phyloP scores from a whole-genome alignment of 2,888 invertebrate genomes.

The Euproctis similis region DNA sequence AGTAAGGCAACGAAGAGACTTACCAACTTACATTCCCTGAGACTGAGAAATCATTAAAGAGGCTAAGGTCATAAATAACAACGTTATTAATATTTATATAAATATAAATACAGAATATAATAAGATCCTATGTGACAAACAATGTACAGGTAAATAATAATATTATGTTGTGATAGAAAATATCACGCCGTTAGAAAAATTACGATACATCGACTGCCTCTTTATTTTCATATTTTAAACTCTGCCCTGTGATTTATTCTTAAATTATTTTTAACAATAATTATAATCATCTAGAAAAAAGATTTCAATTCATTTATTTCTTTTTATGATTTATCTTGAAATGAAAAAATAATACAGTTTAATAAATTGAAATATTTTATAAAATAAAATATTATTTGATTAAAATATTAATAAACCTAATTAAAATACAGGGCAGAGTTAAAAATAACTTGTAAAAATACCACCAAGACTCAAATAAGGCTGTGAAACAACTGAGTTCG shows the following conservation, averaged over 20 bases:
- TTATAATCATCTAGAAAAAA: not conserved
- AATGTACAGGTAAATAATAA: no score
- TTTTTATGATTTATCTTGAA: no score
- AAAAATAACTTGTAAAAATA: slow-evolving; percentile 35
- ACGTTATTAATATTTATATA: slow-evolving; percentile 36
- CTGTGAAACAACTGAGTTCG: slow-evolving; percentile 68
- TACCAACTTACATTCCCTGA: slow-evolving; percentile 73
- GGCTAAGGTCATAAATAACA: slow-evolving; percentile 58
- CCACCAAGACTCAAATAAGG: slow-evolving; percentile 67
- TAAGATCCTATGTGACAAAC: slow-evolving; percentile 23
- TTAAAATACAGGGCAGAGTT: slow-evolving; percentile 49
- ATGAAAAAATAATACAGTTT: no score
- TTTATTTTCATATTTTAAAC: slow-evolving; percentile 33
- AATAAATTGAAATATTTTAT: no score
- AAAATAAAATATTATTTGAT: no score
- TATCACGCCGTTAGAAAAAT: slow-evolving; percentile 23
- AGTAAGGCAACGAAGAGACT: slow-evolving; percentile 75
- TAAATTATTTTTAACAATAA: no score
- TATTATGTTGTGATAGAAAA: slow-evolving; percentile 27
- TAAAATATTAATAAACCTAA: no score
- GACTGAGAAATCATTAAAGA: slow-evolving; percentile 65
- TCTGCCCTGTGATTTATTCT: slow-evolving; percentile 35
- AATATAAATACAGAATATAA: slow-evolving; percentile 40
- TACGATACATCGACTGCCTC: slow-evolving; percentile 40
- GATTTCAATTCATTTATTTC: no score